Percentiles rank a stretch among this genome's conserved stretches.
Conservation (phyloP, 2,113 vertebrate genomes). For the Gallinago jamesoni region DNA sequence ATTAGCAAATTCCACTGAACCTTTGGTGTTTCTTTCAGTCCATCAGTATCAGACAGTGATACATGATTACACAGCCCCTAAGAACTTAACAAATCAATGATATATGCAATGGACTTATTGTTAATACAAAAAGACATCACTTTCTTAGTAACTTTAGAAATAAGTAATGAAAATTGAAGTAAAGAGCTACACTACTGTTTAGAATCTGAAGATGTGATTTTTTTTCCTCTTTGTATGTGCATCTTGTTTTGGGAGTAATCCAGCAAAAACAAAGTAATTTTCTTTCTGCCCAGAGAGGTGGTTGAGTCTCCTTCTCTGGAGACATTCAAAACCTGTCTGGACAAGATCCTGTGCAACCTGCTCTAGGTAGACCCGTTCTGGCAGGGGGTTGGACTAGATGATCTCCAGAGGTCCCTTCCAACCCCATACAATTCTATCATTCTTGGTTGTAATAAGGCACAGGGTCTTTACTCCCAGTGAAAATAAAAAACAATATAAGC, state of each 20-base stretch:
- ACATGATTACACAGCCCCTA: not conserved
- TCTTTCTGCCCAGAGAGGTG: not conserved
- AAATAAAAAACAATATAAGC: not conserved
- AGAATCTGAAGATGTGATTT: not conserved
- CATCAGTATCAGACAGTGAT: not conserved
- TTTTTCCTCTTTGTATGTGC: not conserved
- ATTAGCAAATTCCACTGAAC: not conserved
- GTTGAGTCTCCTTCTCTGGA: too few species aligned
- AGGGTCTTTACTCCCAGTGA: not conserved
- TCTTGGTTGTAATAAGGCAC: not conserved
- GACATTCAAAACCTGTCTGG: too few species aligned
- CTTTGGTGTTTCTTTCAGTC: not conserved
- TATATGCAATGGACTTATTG: not conserved
- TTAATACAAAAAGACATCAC: not conserved
- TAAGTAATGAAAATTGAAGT: not conserved
- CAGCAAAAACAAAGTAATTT: not conserved
- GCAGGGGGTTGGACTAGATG: too few species aligned
- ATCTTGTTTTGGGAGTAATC: not conserved
- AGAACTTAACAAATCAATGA: not conserved
- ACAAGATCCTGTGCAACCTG: too few species aligned
- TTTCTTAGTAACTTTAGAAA: not conserved
- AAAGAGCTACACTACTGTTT: not conserved
- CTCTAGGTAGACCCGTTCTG: too few species aligned
- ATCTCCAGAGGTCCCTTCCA: too few species aligned
- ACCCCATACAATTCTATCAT: too few species aligned